phyloP scores from a whole-genome alignment of 2,113 vertebrate genomes.

The Entomyzon cyanotis region DNA sequence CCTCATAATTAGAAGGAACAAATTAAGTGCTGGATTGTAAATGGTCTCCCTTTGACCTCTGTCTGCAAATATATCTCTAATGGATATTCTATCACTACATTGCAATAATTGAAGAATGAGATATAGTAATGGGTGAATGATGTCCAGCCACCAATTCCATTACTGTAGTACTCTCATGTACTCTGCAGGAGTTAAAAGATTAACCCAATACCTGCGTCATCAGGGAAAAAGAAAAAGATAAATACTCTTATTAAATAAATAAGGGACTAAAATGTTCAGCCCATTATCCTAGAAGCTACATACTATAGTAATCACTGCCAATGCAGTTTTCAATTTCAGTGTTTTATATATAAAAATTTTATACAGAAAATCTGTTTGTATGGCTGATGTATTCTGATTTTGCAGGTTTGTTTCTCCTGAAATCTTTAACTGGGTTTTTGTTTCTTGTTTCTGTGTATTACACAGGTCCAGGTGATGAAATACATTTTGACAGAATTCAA shows the following conservation, averaged over 20 bases:
- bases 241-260: slow-evolving; percentile 9
- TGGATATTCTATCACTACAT: background rate
- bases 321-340: background rate
- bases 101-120: background rate
- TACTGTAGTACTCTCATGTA: background rate
- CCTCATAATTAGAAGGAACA: background rate
- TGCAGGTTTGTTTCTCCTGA: background rate
- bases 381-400: background rate
- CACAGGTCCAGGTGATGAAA: background rate
- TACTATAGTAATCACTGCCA: background rate
- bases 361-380: background rate
- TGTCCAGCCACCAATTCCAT: background rate
- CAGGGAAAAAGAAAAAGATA: background rate
- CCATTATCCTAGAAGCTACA: background rate
- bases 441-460: background rate
- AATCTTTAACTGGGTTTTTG: background rate
- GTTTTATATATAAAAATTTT: background rate
- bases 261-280: background rate
- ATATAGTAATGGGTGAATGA: background rate
- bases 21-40: background rate
- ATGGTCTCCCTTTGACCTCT: background rate
- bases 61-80: background rate
- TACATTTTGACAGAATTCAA: background rate
- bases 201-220: background rate
- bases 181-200: background rate